A percentile compares a stretch with the other conserved stretches of the same genome.
Conservation (phyloP, 2,113 vertebrate genomes). For the Lynx canadensis region DNA sequence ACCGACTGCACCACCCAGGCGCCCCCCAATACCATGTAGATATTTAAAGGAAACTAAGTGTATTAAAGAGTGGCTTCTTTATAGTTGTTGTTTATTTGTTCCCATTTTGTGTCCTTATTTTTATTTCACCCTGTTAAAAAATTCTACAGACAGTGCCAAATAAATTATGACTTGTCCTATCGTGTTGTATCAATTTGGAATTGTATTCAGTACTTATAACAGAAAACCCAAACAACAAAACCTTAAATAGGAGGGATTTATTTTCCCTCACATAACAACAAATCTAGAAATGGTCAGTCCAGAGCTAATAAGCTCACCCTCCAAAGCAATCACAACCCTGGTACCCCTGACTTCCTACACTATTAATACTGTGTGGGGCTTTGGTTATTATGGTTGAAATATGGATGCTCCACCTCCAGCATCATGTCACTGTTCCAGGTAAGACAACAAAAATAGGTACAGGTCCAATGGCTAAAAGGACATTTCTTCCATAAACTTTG, state of each 20-base stretch:
- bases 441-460: neutral
- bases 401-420: neutral
- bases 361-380: neutral
- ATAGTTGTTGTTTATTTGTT: neutral
- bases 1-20: too few relatives aligned
- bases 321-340: neutral
- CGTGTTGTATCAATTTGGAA: neutral
- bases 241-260: neutral
- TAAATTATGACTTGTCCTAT: neutral
- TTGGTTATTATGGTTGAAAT: conserved; percentile 3
- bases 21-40: neutral
- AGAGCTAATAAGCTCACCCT: neutral
- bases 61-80: neutral
- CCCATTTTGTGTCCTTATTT: neutral
- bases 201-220: neutral
- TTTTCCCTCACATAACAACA: neutral
- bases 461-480: neutral
- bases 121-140: neutral
- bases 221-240: conserved; percentile 15
- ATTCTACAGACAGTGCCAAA: neutral
- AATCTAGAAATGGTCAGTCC: neutral
- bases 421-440: neutral
- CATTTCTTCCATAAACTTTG: conserved; percentile 6
- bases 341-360: neutral
- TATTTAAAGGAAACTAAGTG: conserved; percentile 2